Conservation (phyloP, 2,888 invertebrate species). For the Yponomeuta malinellus region DNA sequence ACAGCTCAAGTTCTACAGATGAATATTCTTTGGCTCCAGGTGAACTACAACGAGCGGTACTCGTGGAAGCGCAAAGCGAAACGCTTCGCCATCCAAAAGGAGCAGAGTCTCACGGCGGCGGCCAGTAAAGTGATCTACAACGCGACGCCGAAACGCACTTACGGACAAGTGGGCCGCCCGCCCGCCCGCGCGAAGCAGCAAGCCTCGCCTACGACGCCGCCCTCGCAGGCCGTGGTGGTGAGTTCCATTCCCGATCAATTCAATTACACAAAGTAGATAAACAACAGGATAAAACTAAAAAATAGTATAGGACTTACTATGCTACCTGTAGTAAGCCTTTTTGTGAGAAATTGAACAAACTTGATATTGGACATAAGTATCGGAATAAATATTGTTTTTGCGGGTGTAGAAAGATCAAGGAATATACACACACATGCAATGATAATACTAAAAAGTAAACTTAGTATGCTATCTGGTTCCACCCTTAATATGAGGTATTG, state of each 20-base stretch:
- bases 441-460: too few species aligned
- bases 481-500: too few species aligned
- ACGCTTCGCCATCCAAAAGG: constrained; percentile 70
- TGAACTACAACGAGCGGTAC: constrained; percentile 78
- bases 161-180: constrained; percentile 10
- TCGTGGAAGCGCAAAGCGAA: constrained; percentile 90
- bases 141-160: constrained; percentile 24
- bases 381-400: too few species aligned
- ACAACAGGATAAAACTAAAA: not conserved
- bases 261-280: not conserved
- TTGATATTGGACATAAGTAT: too few species aligned
- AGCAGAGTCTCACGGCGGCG: constrained; percentile 41
- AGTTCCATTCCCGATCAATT: not conserved
- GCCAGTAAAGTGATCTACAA: constrained; percentile 60
- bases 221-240: constrained; percentile 10
- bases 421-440: too few species aligned
- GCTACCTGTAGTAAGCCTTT: too few species aligned
- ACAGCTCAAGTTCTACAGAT: too few species aligned
- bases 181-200: not conserved
- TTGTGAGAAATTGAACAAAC: too few species aligned
- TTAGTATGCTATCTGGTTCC: too few species aligned
- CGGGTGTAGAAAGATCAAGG: too few species aligned
- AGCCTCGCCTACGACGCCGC: constrained; percentile 3
- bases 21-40: constrained; percentile 39
- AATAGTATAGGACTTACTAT: too few species aligned